phyloP scores from a whole-genome alignment of 2,113 vertebrate species.

The Mungos mungo region DNA sequence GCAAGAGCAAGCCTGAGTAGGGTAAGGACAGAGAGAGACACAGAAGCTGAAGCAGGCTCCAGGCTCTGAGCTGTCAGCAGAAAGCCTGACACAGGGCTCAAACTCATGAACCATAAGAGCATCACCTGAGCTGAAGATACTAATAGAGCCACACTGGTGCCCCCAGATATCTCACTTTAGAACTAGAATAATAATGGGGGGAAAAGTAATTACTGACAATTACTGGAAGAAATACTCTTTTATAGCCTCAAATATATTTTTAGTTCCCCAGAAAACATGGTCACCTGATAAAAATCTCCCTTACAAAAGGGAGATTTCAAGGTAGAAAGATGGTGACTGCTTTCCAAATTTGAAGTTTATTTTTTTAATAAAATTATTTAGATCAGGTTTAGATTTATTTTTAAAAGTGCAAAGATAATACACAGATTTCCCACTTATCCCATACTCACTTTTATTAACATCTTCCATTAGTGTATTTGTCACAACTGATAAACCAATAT shows the following conservation, averaged over 20 bases:
- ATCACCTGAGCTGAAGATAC: too few species aligned
- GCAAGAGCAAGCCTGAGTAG: too few species aligned
- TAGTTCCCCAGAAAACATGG: background rate
- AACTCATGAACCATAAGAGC: too few species aligned
- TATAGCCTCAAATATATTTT: background rate
- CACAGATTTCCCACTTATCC: background rate
- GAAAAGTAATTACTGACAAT: background rate
- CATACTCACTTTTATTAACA: background rate
- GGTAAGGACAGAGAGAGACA: too few species aligned
- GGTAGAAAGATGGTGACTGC: background rate
- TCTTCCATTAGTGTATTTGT: background rate
- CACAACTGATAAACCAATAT: background rate
- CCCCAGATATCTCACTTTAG: background rate
- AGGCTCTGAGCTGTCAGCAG: too few species aligned
- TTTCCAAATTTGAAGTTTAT: conserved; percentile 4
- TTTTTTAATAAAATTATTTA: conserved; percentile 12
- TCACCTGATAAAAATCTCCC: background rate
- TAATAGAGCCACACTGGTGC: too few species aligned
- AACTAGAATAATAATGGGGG: conserved; percentile 15
- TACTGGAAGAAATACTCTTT: background rate
- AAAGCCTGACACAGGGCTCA: too few species aligned
- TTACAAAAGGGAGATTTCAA: background rate
- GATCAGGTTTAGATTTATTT: background rate
- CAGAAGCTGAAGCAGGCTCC: too few species aligned
- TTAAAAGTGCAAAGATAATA: background rate